Evolutionary conservation across 2,797 vertebrate species (phyloP).

Genomic region (Myotis planiceps): DNA sequence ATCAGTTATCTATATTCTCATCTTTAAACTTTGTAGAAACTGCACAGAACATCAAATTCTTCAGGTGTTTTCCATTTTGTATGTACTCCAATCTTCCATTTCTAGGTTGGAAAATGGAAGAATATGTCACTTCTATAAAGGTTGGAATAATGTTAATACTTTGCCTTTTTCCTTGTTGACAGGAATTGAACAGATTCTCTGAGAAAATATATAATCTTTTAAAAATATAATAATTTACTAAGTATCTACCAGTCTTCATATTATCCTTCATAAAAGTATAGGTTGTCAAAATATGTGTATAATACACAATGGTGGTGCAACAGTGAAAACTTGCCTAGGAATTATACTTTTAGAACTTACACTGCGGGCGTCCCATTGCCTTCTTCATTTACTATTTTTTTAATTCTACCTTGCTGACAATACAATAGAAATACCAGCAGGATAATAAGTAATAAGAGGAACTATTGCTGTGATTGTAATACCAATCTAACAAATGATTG

Average conservation of each 20-base stretch:
- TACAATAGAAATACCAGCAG: background rate
- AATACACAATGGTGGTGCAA: background rate
- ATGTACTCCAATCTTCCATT: background rate
- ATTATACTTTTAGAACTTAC: background rate
- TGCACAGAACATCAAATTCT: background rate
- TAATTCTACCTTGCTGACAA: background rate
- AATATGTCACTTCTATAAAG: background rate
- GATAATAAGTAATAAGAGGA: background rate
- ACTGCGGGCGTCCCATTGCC: background rate
- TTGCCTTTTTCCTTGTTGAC: background rate
- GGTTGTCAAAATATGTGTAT: background rate
- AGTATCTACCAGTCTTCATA: background rate
- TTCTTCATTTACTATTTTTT: background rate
- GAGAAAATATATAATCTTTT: background rate
- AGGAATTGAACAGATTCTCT: conserved; percentile 22
- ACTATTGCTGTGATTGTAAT: background rate
- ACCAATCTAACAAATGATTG: background rate
- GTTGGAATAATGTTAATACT: background rate
- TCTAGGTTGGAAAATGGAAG: background rate
- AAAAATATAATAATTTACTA: conserved; percentile 5
- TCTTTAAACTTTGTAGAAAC: conserved; percentile 26
- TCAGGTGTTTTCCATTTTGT: background rate
- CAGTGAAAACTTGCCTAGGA: background rate
- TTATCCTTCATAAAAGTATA: background rate
- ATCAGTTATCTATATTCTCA: background rate